Percentiles rank a stretch among this genome's conserved stretches.
These are phyloP conservation scores for Desoria tigrina DNA, from an alignment of 2,888 invertebrate species.

Conservation along the genomic window DNA sequence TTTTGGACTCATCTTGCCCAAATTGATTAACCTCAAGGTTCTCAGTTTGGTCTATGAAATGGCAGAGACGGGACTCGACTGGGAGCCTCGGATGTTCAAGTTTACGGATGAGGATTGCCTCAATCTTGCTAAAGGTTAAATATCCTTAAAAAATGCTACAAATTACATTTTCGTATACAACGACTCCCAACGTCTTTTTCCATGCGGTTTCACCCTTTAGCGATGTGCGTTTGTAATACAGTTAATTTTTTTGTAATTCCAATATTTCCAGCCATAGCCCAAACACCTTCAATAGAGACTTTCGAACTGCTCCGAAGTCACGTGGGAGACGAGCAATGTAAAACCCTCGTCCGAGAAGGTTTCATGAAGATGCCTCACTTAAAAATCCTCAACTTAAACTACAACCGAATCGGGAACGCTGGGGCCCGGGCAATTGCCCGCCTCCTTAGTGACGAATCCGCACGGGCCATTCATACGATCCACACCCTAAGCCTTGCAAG, in stretches of 20 bases:
- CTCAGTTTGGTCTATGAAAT: conserved; percentile 48
- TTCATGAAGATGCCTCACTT: conserved; percentile 48
- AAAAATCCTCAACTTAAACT: conserved; percentile 48
- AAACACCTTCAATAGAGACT: conserved; percentile 38
- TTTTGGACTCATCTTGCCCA: conserved; percentile 43
- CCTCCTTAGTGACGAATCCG: conserved; percentile 38
- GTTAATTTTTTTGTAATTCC: conserved; percentile 9
- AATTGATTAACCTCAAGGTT: conserved; percentile 41
- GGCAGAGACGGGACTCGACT: conserved; percentile 48
- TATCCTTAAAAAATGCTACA: neutral
- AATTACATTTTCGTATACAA: neutral
- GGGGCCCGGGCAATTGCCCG: conserved; percentile 50
- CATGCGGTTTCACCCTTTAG: no score
- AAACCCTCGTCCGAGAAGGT: conserved; percentile 48
- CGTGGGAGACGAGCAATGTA: conserved; percentile 47
- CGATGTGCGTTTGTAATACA: no score
- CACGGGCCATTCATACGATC: conserved; percentile 42
- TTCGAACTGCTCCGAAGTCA: conserved; percentile 49
- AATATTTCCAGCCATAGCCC: conserved; percentile 35
- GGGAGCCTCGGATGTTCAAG: conserved; percentile 45
- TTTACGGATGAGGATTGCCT: conserved; percentile 50
- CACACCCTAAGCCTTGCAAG: conserved; percentile 46
- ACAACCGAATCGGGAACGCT: conserved; percentile 45
- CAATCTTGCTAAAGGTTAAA: conserved; percentile 44
- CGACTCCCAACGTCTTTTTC: no score